Evolutionary conservation across 2,888 invertebrate genomes (phyloP), one percentile per base, ranked within the genome.

Genomic region (Oxyteleia sp.): DNA sequence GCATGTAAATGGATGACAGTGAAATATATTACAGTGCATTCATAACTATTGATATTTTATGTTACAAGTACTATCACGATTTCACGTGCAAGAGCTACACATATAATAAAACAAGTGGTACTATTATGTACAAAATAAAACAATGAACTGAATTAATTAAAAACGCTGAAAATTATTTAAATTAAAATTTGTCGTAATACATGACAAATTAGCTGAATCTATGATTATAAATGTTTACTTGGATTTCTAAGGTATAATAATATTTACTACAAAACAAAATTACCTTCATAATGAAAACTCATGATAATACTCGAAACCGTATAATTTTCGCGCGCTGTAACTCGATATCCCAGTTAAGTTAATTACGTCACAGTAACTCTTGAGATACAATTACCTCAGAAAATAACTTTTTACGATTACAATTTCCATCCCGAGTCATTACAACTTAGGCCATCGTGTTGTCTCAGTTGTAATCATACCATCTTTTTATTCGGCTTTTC

Each of bases 351-450:
- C 0, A 59, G 26, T 43, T 41, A 43, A 29, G 2, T 61, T 26
- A 61, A 32, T 61, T 61, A 15, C 26, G 41, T 55, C 23, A 43
- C 43, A 41, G 8, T 29, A 61, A 16, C n/a, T 29, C 11, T 45
- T 18, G 32, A 29, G 5, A 29, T 43, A 61, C 15, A 18, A 43
- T 41, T 43, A 47, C 45, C 18, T n/a, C 11, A 29, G 32, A 45
- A 45, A 61, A 45, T 45, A 61, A 61, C 45, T 47, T 45, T 61
- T 61, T 61, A 47, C 16, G 43, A 45, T 61, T 61, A 61, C 16
- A 45, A 47, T 59, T 45, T 59, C 23, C 20, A 38, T n/a, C 41
- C 15, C 0, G 16, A 59, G 59, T 15, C 43, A 43, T 43, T 59
- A 26, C 43, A 59, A 43, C 38, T 41, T 59, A 15, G n/a, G 20